Percentiles rank a stretch among this genome's conserved stretches.
phyloP scores from a whole-genome alignment of 1,140 invertebrate genomes.

The Littorina saxatilis region DNA sequence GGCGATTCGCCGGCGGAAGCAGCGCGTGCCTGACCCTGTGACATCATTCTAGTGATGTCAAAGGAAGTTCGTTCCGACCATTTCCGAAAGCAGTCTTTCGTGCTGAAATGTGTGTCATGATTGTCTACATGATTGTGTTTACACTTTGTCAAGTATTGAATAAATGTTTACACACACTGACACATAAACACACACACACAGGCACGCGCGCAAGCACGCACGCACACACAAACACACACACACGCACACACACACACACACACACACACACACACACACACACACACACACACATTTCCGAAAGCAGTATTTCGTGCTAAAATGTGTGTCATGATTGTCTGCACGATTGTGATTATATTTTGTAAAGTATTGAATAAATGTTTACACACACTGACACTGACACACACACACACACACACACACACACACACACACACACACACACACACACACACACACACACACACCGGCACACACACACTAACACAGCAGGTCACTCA shows the following conservation, averaged over 20 bases:
- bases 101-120: not conserved
- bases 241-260: not conserved
- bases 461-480: too few species aligned
- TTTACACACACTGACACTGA: too few species aligned
- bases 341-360: not conserved
- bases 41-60: too few species aligned
- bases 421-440: not conserved
- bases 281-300: not conserved
- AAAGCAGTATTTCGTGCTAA: not conserved
- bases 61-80: too few species aligned
- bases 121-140: not conserved
- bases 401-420: too few species aligned
- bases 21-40: too few species aligned
- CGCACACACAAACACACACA: not conserved
- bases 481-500: too few species aligned
- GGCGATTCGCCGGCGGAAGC: too few species aligned
- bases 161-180: not conserved
- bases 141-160: not conserved
- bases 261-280: conserved; percentile 4
- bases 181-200: too few species aligned
- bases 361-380: not conserved
- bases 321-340: not conserved
- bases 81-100: not conserved
- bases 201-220: not conserved
- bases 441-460: not conserved